Evolutionary conservation across 1,140 invertebrate species (phyloP), one percentile per base, ranked within the genome.

Genomic region (Lucilia sericata): DNA sequence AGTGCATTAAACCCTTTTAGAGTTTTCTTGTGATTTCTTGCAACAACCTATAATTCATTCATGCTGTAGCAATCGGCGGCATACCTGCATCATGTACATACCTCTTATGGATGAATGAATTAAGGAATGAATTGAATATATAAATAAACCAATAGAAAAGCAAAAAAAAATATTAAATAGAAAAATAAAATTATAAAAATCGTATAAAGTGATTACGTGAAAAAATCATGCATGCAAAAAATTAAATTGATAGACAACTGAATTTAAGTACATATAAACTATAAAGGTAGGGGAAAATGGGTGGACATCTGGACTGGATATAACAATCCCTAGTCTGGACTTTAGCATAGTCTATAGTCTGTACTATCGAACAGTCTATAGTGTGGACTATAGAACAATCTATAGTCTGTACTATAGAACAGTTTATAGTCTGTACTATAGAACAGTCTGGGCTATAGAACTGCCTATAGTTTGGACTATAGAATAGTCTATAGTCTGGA

Each of bases 171-270:
- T 5, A 60, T 60, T 60, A n/a, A 60, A 60, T 60, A 12, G 60
- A 70, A 70, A 70, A 70, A 19, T 70, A 5, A 10, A 70, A 21
- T 19, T 70, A 10, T 21, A 21, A 60, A 14, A 60, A 17, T 60
- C 13, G 51, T 21, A 9, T 13, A 17, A 21, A 70, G 19, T 19
- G 21, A 70, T 70, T 70, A 70, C 65, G 65, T 70, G 65, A 70
- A 70, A 70, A 60, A 70, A 70, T 70, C 65, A 70, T 70, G 65
- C 65, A 70, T 70, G 65, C 65, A 70, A 70, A 70, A n/a, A 70
- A 70, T 10, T 70, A 21, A 70, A 70, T 17, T 21, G 65, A 70
- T 70, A 70, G 65, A 70, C 65, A 70, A 70, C 65, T 70, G 19
- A 25, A 70, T 70, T 70, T 21, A 70, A 21, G 7, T 70, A 70